A percentile compares a stretch with the other conserved stretches of the same genome.
These are phyloP conservation scores for Copidosoma aretas DNA, from an alignment of 2,888 invertebrate genomes.

Conservation along the genomic window DNA sequence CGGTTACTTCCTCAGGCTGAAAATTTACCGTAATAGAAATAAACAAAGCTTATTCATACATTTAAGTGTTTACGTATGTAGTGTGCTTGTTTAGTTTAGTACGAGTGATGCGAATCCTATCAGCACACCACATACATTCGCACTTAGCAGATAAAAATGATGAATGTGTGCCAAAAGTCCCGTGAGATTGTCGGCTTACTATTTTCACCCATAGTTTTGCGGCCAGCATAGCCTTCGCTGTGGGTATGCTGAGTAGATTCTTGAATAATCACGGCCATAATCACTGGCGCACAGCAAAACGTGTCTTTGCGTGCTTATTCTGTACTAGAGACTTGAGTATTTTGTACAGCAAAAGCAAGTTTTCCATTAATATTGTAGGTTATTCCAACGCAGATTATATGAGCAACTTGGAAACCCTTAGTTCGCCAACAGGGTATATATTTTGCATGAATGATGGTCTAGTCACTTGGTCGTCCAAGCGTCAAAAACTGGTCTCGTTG, in stretches of 20 bases:
- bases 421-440: conserved; percentile 1
- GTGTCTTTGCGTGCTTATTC: conserved; percentile 29
- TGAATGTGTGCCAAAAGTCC: no score
- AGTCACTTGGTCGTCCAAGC: not conserved
- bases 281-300: conserved; percentile 37
- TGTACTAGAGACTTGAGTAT: conserved; percentile 40
- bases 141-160: conserved; percentile 29
- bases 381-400: not conserved
- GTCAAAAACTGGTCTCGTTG: not conserved
- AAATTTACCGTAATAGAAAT: conserved; percentile 25
- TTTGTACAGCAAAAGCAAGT: not conserved
- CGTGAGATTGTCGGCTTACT: no score
- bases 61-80: conserved; percentile 40
- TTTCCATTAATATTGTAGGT: not conserved
- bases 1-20: conserved; percentile 41
- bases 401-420: not conserved
- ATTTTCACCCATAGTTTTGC: no score
- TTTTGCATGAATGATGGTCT: not conserved
- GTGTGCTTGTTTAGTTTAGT: conserved; percentile 33
- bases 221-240: conserved; percentile 45
- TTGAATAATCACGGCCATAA: conserved; percentile 1
- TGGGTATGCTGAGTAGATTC: conserved; percentile 31
- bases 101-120: conserved; percentile 23
- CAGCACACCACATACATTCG: conserved; percentile 43
- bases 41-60: conserved; percentile 40